Percentiles rank a stretch among this genome's conserved stretches.
Evolutionary conservation across 2,113 vertebrate genomes (phyloP).

Genomic region (Condylura cristata): DNA sequence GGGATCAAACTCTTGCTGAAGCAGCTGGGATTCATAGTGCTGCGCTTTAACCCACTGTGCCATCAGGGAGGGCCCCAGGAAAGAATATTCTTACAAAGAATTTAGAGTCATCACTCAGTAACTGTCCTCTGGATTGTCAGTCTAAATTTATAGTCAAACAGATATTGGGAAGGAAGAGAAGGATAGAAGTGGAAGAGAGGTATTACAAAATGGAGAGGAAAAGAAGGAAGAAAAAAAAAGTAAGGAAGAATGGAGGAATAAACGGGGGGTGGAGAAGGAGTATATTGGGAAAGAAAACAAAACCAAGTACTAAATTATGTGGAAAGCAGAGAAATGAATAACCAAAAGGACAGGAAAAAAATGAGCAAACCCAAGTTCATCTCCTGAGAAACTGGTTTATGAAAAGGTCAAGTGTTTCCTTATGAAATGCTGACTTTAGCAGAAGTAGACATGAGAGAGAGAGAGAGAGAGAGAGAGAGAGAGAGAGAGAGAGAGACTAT

Average conservation of each 20-base stretch:
- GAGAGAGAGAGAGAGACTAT: background rate
- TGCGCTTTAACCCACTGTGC: no score
- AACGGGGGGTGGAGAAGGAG: background rate
- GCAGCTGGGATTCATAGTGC: no score
- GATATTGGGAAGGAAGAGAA: background rate
- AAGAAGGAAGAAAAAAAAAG: background rate
- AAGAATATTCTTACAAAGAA: background rate
- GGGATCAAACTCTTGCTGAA: no score
- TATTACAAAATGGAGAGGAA: background rate
- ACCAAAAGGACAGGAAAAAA: conserved; percentile 5
- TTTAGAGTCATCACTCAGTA: background rate
- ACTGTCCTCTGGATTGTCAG: background rate
- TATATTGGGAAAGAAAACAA: background rate
- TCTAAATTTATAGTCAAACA: background rate
- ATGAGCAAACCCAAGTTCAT: conserved; percentile 9
- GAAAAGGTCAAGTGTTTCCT: conserved; percentile 51
- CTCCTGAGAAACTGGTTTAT: conserved; percentile 32
- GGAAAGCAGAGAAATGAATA: conserved; percentile 14
- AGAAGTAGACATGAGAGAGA: background rate
- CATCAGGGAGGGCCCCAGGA: no score
- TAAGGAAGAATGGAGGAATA: background rate
- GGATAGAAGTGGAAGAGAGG: background rate
- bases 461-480: background rate
- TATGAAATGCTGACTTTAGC: conserved; percentile 57
- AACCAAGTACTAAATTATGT: background rate